phyloP scores from a whole-genome alignment of 37 sponge, comb jelly and placozoan genomes.

The Agelas oroides region DNA sequence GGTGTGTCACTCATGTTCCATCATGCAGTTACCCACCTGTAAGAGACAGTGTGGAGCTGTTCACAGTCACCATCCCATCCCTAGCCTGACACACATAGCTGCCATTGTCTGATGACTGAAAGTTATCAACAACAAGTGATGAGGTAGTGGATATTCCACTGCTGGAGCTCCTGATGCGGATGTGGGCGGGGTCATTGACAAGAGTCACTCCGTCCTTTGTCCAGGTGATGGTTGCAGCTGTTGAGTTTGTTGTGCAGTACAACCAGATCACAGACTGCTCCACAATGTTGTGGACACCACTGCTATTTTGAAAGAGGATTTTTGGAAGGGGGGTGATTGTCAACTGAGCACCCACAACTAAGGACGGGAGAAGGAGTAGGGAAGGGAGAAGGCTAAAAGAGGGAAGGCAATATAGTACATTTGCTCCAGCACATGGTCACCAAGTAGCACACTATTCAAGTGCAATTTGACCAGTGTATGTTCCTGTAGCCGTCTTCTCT shows the following conservation, averaged over 20 bases:
- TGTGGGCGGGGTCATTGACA: conserved; percentile 35
- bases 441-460: no score
- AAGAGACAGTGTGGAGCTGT: not conserved
- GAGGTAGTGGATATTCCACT: not conserved
- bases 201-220: conserved; percentile 19
- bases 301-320: conserved; percentile 27
- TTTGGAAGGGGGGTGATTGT: not conserved
- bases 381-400: not conserved
- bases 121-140: conserved; percentile 26
- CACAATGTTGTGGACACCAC: conserved; percentile 12
- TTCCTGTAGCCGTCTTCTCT: no score
- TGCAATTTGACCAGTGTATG: no score
- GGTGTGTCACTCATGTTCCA: no score
- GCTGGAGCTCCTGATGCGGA: conserved; percentile 22
- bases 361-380: not conserved
- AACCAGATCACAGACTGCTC: conserved; percentile 38
- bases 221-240: conserved; percentile 38
- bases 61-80: not conserved
- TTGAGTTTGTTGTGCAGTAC: conserved; percentile 54
- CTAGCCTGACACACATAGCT: conserved; percentile 32
- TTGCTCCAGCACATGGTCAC: no score
- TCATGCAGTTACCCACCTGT: no score
- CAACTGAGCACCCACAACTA: not conserved
- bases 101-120: conserved; percentile 27
- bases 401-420: not conserved